These are phyloP conservation scores for Macropodus opercularis DNA, from an alignment of 2,797 vertebrate genomes.

Conservation along the genomic window DNA sequence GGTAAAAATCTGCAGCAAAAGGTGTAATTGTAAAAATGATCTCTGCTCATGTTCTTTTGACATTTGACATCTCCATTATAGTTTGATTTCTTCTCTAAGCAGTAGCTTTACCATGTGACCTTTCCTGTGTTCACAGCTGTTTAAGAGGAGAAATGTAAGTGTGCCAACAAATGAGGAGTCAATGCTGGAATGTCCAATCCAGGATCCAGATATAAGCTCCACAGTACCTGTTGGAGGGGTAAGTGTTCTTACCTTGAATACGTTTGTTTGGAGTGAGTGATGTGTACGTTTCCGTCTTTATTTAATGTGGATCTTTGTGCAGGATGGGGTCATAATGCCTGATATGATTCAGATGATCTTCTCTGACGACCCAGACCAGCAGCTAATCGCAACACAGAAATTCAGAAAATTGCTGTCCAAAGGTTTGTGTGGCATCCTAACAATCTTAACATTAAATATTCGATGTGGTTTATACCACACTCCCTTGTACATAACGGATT, in stretches of 20 bases:
- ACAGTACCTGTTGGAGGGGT: constrained; percentile 89
- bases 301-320: constrained; percentile 40
- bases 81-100: no score
- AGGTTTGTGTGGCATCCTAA: constrained; percentile 73
- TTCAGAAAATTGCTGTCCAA: constrained; percentile 94
- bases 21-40: no score
- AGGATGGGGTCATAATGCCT: constrained; percentile 91
- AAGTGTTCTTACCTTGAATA: constrained; percentile 46
- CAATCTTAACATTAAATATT: no score
- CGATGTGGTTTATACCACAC: no score
- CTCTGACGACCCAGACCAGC: constrained; percentile 89
- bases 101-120: background rate
- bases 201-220: constrained; percentile 91
- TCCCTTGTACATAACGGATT: no score
- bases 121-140: constrained; percentile 23
- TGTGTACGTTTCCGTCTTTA: no score
- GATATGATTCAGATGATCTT: constrained; percentile 95
- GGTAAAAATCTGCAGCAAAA: no score
- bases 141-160: constrained; percentile 84
- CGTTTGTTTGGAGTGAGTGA: no score
- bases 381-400: constrained; percentile 91
- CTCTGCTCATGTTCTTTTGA: no score
- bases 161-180: constrained; percentile 86
- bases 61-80: no score
- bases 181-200: constrained; percentile 91